A percentile compares a stretch with the other conserved stretches of the same genome.
Conservation (phyloP, 2,113 vertebrate species). For the Nycticebus coucang region DNA sequence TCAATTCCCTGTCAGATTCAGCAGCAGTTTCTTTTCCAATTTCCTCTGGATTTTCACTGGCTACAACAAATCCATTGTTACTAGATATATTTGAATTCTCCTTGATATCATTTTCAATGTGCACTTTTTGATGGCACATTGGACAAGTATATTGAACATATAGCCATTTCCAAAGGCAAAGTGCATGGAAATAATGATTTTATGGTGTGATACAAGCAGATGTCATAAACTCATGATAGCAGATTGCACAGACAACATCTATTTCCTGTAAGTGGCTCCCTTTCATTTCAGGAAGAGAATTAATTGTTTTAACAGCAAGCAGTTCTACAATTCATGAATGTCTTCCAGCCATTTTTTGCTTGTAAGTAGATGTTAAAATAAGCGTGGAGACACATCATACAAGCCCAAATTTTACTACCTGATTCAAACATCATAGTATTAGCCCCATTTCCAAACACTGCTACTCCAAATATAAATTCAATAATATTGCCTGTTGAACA, state of each 20-base stretch:
- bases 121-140: constrained; percentile 98
- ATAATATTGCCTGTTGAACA: constrained; percentile 96
- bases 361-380: constrained; percentile 99
- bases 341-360: constrained; percentile 98
- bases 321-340: constrained; percentile 96
- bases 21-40: constrained; percentile 78
- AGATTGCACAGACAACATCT: constrained; percentile 98
- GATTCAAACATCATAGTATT: constrained; percentile 99
- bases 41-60: constrained; percentile 80
- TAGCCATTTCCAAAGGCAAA: constrained; percentile 98
- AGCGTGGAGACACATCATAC: constrained; percentile 98
- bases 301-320: constrained; percentile 95
- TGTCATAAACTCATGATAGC: constrained; percentile 96
- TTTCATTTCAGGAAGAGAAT: constrained; percentile 95
- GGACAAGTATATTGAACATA: constrained; percentile 99
- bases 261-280: constrained; percentile 90
- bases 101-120: constrained; percentile 91
- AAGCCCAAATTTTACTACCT: constrained; percentile 98
- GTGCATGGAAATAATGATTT: constrained; percentile 97
- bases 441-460: constrained; percentile 98
- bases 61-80: constrained; percentile 92
- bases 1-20: constrained; percentile 88
- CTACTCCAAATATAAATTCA: constrained; percentile 97
- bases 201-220: constrained; percentile 96
- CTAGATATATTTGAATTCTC: constrained; percentile 88